These are phyloP conservation scores for Anabas testudineus DNA, from an alignment of 2,797 vertebrate genomes.

Conservation along the genomic window DNA sequence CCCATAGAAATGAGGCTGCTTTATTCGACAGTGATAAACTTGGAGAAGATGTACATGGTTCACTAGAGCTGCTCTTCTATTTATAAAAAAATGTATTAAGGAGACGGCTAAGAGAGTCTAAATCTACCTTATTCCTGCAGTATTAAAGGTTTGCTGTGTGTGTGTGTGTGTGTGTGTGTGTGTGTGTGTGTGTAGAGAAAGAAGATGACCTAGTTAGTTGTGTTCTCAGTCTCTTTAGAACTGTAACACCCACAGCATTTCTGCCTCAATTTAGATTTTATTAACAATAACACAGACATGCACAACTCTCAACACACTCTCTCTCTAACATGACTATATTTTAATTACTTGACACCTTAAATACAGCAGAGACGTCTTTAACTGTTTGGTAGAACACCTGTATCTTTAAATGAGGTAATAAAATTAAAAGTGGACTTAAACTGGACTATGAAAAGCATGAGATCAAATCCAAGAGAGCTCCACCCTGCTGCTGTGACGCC, in stretches of 20 bases:
- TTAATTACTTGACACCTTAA: slow-evolving; percentile 29
- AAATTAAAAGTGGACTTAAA: background rate
- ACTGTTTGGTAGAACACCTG: background rate
- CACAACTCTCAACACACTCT: slow-evolving; percentile 2
- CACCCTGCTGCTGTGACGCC: background rate
- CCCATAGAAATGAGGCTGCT: slow-evolving; percentile 30
- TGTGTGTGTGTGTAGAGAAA: slow-evolving; percentile 17
- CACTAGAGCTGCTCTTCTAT: slow-evolving; percentile 33
- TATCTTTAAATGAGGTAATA: background rate
- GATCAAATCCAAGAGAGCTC: slow-evolving; percentile 3
- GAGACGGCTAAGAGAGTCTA: slow-evolving; percentile 45
- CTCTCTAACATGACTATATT: background rate
- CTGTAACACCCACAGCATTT: slow-evolving; percentile 64
- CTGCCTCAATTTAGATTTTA: slow-evolving; percentile 67
- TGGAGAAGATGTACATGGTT: slow-evolving; percentile 38
- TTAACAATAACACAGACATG: slow-evolving; percentile 47
- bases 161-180: slow-evolving; percentile 31
- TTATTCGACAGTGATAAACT: slow-evolving; percentile 30
- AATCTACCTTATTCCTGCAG: slow-evolving; percentile 65
- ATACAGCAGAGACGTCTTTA: background rate
- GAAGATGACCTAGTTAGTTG: slow-evolving; percentile 71
- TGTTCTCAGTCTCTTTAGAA: slow-evolving; percentile 64
- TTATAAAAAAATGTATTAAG: slow-evolving; percentile 35
- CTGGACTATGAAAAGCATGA: too few relatives aligned
- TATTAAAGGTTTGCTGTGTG: slow-evolving; percentile 57